Percentiles rank a stretch among this genome's conserved stretches.
phyloP scores from a whole-genome alignment of 1,140 invertebrate genomes.

The Aculops lycopersici region DNA sequence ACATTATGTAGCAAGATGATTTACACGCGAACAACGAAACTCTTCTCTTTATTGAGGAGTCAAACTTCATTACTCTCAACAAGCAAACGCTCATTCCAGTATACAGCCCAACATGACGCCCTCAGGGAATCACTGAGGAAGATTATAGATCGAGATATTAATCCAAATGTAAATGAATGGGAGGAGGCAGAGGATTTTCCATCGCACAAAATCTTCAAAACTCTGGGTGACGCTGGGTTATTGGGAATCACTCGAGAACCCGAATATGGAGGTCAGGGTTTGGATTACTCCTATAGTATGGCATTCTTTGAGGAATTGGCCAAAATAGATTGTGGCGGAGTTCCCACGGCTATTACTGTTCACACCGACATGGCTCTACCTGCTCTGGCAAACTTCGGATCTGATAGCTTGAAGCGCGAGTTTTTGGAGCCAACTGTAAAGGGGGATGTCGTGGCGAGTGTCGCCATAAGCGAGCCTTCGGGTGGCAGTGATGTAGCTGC shows the following conservation, averaged over 20 bases:
- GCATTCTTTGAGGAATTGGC: conserved; percentile 24
- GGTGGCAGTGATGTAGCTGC: conserved; percentile 26
- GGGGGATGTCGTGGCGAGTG: conserved; percentile 23
- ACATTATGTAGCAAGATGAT: too few relatives aligned
- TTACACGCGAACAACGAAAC: too few relatives aligned
- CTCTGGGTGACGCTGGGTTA: conserved; percentile 22
- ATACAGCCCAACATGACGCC: conserved; percentile 11
- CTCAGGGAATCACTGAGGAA: conserved; percentile 11
- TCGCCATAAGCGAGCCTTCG: conserved; percentile 24
- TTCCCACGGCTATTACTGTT: conserved; percentile 24
- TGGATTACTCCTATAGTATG: conserved; percentile 24
- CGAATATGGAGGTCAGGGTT: conserved; percentile 14
- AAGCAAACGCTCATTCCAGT: too few relatives aligned
- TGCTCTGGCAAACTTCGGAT: conserved; percentile 20
- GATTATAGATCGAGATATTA: conserved; percentile 25
- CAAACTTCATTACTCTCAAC: too few relatives aligned
- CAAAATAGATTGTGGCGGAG: conserved; percentile 20
- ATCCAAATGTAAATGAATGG: conserved; percentile 26
- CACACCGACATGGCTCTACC: conserved; percentile 21
- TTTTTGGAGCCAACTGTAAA: conserved; percentile 23
- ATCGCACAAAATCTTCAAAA: conserved; percentile 23
- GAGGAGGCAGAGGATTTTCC: conserved; percentile 20
- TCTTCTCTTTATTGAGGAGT: too few relatives aligned
- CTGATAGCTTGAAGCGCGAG: conserved; percentile 22
- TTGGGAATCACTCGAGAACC: conserved; percentile 20